Base-by-base conservation (phyloP, 2,797 vertebrate species). In the Lacerta bilineata region DNA sequence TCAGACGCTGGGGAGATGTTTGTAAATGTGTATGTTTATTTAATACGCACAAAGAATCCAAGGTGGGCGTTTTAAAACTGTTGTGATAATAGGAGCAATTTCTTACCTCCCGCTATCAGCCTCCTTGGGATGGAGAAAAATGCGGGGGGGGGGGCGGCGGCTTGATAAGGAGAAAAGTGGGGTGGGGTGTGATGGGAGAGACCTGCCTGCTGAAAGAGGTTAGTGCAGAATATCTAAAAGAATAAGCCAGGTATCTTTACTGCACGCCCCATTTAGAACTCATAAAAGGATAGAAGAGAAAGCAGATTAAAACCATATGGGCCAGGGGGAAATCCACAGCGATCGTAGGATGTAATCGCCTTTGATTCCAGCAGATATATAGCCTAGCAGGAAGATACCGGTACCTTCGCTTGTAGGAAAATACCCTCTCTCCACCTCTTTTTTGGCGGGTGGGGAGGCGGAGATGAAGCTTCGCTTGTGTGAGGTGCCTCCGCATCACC, bases 271-370 rank as follows among this genome's bases (percentile, higher is more conserved):
- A 91, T 92, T 83, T 94, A 94, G 91, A 97, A 96, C 95, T 96
- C 97, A 89, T 92, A 96, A 97, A 96, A 90, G 95, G 93, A 95
- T 96, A 95, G 93, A 94, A 96, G 95, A 94, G 96, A 96, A 97
- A 97, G 96, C 95, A 97, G 96, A 98, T 98, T 98, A 98, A 97
- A 97, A 96, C 96, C 98, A 97, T 96, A 97, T 96, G 97, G 98
- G 97, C 89, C 90, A 85, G 94, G 95, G 94, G 95, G 18, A 97
- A 98, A 98, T 97, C 97, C 97, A 93, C 91, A 91, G 90, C 94
- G 95, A 97, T 96, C 96, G 92, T 94, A 90, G 95, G 94, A 95
- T 97, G 95, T 98, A 97, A 98, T 97, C 97, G 97, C 94, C 93
- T 97, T 95, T 97, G 97, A 98, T 97, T 97, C 95, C 93, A 75